Evolutionary conservation across 1,140 invertebrate species (phyloP).

Genomic region (Cataglyphis hispanica): DNA sequence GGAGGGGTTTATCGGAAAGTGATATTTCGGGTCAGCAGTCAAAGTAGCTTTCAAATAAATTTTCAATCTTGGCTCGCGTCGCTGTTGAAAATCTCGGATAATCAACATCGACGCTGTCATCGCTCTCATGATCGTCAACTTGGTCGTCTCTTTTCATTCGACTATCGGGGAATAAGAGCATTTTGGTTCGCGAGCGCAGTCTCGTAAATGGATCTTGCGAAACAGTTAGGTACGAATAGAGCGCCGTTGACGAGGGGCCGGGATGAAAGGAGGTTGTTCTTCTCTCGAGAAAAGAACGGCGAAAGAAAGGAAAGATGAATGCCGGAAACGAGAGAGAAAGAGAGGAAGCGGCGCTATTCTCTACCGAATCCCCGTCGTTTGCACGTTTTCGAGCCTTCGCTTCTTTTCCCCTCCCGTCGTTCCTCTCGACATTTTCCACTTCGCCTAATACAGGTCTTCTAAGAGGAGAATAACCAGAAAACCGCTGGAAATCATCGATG

Average conservation of each 20-base stretch:
- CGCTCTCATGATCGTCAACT: constrained; percentile 2
- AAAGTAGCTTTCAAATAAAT: not conserved
- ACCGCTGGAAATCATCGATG: constrained; percentile 59
- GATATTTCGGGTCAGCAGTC: constrained; percentile 10
- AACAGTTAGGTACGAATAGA: constrained; percentile 71
- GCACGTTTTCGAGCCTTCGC: constrained; percentile 57
- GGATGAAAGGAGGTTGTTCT: constrained; percentile 43
- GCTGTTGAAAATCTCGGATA: constrained; percentile 9
- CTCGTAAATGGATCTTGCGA: constrained; percentile 67
- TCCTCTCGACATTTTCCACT: constrained; percentile 48
- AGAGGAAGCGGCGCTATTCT: constrained; percentile 1
- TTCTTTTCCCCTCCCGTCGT: not conserved
- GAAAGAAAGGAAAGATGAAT: not conserved
- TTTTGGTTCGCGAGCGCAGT: constrained; percentile 44
- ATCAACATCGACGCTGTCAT: constrained; percentile 44
- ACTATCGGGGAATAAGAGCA: constrained; percentile 60
- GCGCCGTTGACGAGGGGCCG: constrained; percentile 36
- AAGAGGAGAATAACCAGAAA: constrained; percentile 18
- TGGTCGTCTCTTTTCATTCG: constrained; percentile 21
- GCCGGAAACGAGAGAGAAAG: constrained; percentile 27
- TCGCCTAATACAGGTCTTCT: constrained; percentile 26
- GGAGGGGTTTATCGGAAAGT: not conserved
- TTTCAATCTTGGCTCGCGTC: not conserved
- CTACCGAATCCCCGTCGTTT: constrained; percentile 42
- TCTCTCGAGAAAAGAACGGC: constrained; percentile 40